A percentile compares a stretch with the other conserved stretches of the same genome.
Conservation (phyloP, 2,797 vertebrate species). For the Acanthurus leucopareius region DNA sequence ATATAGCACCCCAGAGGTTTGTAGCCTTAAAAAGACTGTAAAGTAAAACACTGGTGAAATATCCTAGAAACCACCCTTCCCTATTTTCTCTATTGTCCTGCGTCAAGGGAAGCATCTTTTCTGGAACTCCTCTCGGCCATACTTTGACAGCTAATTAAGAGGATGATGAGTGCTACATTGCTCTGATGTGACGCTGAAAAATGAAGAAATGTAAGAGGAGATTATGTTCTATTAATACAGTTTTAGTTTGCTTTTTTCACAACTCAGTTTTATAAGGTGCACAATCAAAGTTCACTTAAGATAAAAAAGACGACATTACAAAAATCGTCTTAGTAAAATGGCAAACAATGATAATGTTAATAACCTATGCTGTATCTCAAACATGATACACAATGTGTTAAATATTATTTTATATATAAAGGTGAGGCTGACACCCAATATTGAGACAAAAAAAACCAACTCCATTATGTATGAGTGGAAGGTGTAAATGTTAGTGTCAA, state of each 20-base stretch:
- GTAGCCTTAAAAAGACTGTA: constrained; percentile 66
- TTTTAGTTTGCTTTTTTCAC: constrained; percentile 58
- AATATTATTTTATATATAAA: neutral
- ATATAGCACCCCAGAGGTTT: constrained; percentile 59
- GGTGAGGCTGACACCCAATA: neutral
- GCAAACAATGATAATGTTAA: neutral
- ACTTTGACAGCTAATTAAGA: constrained; percentile 86
- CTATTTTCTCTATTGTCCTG: constrained; percentile 59
- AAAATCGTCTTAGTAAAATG: constrained; percentile 6
- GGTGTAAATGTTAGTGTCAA: constrained; percentile 37
- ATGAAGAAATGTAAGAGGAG: constrained; percentile 73
- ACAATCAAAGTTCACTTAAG: constrained; percentile 25
- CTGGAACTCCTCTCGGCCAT: constrained; percentile 80
- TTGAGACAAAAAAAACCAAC: constrained; percentile 13
- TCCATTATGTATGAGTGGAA: constrained; percentile 10
- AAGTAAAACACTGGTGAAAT: constrained; percentile 65
- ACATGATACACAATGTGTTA: neutral
- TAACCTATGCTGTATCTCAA: neutral
- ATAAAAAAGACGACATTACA: constrained; percentile 23
- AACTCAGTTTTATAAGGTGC: constrained; percentile 39
- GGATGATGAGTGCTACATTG: constrained; percentile 81
- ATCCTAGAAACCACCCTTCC: constrained; percentile 73
- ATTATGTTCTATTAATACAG: constrained; percentile 79
- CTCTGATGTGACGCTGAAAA: constrained; percentile 73
- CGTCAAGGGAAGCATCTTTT: constrained; percentile 79